phyloP scores from a whole-genome alignment of 2,113 vertebrate species.

The Pycnonotus jocosus region DNA sequence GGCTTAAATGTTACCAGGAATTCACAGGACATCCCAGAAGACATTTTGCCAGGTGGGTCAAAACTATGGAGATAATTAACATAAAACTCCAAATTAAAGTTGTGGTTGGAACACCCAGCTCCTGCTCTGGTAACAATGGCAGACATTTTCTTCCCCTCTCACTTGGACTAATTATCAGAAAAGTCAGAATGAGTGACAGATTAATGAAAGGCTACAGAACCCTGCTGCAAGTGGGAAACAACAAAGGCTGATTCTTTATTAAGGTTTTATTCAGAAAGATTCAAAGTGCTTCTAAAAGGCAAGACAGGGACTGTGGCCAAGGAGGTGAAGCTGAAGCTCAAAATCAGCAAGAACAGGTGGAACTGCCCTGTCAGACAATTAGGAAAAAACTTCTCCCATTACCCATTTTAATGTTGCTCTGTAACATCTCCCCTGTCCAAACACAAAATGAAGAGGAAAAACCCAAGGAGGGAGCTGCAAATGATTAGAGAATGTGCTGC shows the following conservation, averaged over 20 bases:
- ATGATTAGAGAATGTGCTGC: neutral
- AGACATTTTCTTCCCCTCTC: rapidly evolving
- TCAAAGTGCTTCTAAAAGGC: neutral
- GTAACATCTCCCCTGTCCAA: neutral
- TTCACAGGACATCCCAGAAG: conserved; percentile 87
- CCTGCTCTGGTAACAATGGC: neutral
- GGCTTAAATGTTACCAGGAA: conserved; percentile 82
- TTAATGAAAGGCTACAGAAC: neutral
- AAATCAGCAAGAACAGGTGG: neutral
- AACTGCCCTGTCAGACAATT: neutral
- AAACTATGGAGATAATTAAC: conserved; percentile 72
- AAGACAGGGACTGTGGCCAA: neutral
- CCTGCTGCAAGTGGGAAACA: neutral
- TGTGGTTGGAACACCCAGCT: neutral
- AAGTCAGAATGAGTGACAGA: conserved; percentile 1
- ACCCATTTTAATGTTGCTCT: neutral
- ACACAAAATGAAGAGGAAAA: neutral
- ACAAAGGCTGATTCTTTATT: neutral
- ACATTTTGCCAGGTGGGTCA: conserved; percentile 80
- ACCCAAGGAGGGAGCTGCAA: neutral
- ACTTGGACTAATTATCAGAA: neutral
- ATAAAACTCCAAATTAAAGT: neutral
- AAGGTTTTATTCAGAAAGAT: neutral
- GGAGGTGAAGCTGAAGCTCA: neutral
- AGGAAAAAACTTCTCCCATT: neutral